These are phyloP conservation scores for Dione vanillae DNA, from an alignment of 2,888 invertebrate genomes.

Conservation along the genomic window DNA sequence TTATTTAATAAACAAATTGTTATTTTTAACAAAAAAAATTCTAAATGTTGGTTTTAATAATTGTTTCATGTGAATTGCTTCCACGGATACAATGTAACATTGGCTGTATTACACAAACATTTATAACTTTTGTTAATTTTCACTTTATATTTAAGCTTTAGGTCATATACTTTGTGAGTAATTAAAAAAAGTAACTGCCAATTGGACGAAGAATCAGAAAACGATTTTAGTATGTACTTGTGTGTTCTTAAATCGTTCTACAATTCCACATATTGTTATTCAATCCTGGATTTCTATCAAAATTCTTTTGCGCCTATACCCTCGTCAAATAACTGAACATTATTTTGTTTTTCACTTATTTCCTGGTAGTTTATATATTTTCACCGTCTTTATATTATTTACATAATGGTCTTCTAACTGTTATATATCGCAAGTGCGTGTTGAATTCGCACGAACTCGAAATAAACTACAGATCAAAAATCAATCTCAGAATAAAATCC, in stretches of 20 bases:
- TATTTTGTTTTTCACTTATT: constrained; percentile 20
- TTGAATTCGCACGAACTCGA: too few relatives aligned
- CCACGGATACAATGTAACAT: background rate
- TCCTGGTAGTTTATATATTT: background rate
- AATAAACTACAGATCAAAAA: too few relatives aligned
- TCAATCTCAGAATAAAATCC: too few relatives aligned
- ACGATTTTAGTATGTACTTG: background rate
- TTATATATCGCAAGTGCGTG: too few relatives aligned
- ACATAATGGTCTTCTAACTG: background rate
- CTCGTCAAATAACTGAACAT: constrained; percentile 12
- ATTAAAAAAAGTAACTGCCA: constrained; percentile 3
- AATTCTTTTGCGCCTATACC: constrained; percentile 14
- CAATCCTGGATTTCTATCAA: constrained; percentile 13
- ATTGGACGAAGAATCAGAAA: background rate
- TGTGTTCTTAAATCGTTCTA: background rate
- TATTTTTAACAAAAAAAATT: too few relatives aligned
- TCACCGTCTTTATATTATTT: background rate
- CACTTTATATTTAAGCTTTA: background rate
- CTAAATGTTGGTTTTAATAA: too few relatives aligned
- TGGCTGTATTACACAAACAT: background rate
- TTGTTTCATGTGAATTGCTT: too few relatives aligned
- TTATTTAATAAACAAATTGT: too few relatives aligned
- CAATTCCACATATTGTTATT: constrained; percentile 16
- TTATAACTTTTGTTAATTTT: background rate
- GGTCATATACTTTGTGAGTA: background rate